Evolutionary conservation across 2,888 invertebrate genomes (phyloP).

Genomic region (Volucella bombylans): DNA sequence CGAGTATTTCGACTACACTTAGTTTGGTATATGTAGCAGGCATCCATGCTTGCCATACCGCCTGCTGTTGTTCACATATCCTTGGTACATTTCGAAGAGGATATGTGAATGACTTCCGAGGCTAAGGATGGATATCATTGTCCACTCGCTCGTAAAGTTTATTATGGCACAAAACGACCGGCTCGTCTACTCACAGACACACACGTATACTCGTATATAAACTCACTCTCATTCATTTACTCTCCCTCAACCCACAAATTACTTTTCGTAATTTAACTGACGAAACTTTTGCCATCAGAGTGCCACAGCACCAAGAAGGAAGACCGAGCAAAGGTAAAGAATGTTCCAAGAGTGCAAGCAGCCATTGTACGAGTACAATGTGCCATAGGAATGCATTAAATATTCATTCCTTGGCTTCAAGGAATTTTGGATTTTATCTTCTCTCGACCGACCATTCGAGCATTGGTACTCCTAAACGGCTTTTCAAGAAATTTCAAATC

Average conservation of each 20-base stretch:
- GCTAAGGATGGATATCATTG: slow-evolving; percentile 73
- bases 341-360: slow-evolving; percentile 69
- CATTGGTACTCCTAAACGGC: slow-evolving; percentile 41
- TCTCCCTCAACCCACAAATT: slow-evolving; percentile 50
- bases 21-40: too few relatives aligned
- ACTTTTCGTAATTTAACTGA: slow-evolving; percentile 72
- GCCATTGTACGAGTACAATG: slow-evolving; percentile 68
- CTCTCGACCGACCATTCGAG: neutral
- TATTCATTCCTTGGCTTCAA: slow-evolving; percentile 69
- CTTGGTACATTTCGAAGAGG: slow-evolving; percentile 64
- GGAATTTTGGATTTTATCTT: slow-evolving; percentile 66
- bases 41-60: slow-evolving; percentile 3
- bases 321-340: slow-evolving; percentile 61
- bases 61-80: slow-evolving; percentile 68
- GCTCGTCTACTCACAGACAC: slow-evolving; percentile 51
- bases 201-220: slow-evolving; percentile 7
- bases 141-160: slow-evolving; percentile 74
- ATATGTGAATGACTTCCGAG: slow-evolving; percentile 74
- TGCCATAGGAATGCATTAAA: slow-evolving; percentile 71
- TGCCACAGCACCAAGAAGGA: slow-evolving; percentile 31
- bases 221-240: slow-evolving; percentile 8
- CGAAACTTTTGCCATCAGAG: slow-evolving; percentile 65
- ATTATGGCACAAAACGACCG: slow-evolving; percentile 72
- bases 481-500: slow-evolving; percentile 49
- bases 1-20: too few relatives aligned